Conservation (phyloP, 2,797 vertebrate genomes). For the Pachyuromys duprasi region DNA sequence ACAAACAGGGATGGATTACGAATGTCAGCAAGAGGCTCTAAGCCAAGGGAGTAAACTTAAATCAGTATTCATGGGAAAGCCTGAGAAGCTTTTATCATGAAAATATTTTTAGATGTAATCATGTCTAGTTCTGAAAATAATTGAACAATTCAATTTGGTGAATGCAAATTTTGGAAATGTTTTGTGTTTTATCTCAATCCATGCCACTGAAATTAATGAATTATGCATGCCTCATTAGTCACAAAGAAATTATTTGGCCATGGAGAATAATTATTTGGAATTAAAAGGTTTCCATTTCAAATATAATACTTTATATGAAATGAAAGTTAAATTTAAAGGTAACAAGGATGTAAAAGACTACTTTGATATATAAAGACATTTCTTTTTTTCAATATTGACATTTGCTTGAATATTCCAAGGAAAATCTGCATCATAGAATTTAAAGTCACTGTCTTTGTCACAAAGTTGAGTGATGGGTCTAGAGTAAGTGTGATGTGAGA, state of each 20-base stretch:
- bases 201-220: constrained; percentile 38
- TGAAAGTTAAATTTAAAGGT: constrained; percentile 35
- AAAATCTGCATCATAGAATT: neutral
- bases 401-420: neutral
- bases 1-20: neutral
- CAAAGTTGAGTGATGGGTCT: neutral
- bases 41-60: neutral
- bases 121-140: neutral
- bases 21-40: neutral
- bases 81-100: neutral
- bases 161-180: constrained; percentile 18
- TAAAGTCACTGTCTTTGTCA: neutral
- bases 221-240: neutral
- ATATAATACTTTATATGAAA: neutral
- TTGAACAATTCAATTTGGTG: neutral
- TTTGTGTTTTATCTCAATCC: neutral
- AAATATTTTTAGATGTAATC: constrained; percentile 33
- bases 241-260: neutral
- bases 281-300: neutral
- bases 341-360: neutral
- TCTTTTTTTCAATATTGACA: neutral
- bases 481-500: neutral
- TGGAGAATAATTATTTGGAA: neutral
- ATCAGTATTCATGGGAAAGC: neutral
- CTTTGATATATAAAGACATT: neutral